Evolutionary conservation across 2,888 invertebrate species (phyloP).

Genomic region (Heterodera filipjevi): DNA sequence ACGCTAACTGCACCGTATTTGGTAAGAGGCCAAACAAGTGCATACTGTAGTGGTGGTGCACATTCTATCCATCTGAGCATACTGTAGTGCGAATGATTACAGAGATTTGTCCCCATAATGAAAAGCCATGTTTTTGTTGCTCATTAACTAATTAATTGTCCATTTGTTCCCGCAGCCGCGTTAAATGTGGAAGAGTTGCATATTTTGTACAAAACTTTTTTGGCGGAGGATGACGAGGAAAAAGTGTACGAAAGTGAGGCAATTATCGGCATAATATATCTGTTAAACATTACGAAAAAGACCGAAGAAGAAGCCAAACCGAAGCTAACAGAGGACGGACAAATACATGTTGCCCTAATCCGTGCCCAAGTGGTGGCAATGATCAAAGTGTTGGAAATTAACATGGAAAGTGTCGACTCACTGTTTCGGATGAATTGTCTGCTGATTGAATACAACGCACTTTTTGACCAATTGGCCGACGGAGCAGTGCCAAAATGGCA

Average conservation of each 20-base stretch:
- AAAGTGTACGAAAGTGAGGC: background rate
- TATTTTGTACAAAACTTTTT: background rate
- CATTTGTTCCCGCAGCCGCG: background rate
- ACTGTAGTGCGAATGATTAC: too few relatives aligned
- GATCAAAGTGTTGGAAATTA: background rate
- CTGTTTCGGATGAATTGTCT: background rate
- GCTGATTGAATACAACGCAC: background rate
- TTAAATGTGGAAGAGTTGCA: background rate
- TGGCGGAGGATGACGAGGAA: background rate
- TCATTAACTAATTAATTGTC: background rate
- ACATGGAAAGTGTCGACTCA: background rate
- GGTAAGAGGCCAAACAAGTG: too few relatives aligned
- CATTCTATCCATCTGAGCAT: too few relatives aligned
- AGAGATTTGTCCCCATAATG: too few relatives aligned
- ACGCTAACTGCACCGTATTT: too few relatives aligned
- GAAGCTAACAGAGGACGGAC: background rate
- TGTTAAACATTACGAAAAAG: background rate
- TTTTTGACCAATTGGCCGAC: background rate
- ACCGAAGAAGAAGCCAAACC: background rate
- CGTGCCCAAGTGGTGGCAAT: background rate
- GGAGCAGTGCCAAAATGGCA: background rate
- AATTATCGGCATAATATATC: background rate
- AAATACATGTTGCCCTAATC: background rate
- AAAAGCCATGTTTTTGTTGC: too few relatives aligned
- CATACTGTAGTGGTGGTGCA: too few relatives aligned